Base-by-base conservation (phyloP, 2,797 vertebrate genomes). In the Rhinella marina region DNA sequence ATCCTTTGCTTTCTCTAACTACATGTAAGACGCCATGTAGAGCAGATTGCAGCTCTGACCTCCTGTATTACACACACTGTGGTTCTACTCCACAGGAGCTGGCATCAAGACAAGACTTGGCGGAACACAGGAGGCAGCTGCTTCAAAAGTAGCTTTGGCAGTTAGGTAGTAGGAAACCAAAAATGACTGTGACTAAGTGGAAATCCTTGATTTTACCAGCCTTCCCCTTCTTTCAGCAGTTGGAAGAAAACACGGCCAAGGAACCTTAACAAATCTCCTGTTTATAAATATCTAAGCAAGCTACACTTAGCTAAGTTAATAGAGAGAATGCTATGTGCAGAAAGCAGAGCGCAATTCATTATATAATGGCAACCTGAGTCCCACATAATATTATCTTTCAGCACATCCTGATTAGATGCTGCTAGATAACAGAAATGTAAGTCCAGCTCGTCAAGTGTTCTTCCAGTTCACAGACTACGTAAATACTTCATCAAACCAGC, bases 101-200 rank as follows among this genome's bases (percentile, higher is more conserved):
- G 86, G 86, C 86, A 83, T 17, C n/a, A 76, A 25, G 56, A 87
- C 81, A 77, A 59, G 50, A 23, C 50, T 64, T 83, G 86, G 72
- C 66, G 72, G 81, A 83, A 68, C 78, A 83, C 81, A 68, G 86
- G 81, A 83, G 86, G 81, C 86, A 87, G 86, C 86, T 83, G 81
- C 86, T 87, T 73, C 73, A 77, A 78, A 87, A 77, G 86, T 77
- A 87, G 59, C 70, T 83, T 86, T 87, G 86, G 86, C 86, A 87
- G 82, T 78, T 87, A 76, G 62, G 72, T 59, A 59, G 81, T 88
- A 84, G 87, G 87, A 88, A 88, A 88, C 81, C 87, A 78, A 79
- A 88, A 88, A 78, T 79, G 59, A 88, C 50, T 88, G 87, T 84
- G 87, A 88, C 73, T 88, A 88, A 88, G 87, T 88, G 87, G 87